Base-by-base conservation (phyloP, 1,140 invertebrate genomes). In the Colletes gigas region DNA sequence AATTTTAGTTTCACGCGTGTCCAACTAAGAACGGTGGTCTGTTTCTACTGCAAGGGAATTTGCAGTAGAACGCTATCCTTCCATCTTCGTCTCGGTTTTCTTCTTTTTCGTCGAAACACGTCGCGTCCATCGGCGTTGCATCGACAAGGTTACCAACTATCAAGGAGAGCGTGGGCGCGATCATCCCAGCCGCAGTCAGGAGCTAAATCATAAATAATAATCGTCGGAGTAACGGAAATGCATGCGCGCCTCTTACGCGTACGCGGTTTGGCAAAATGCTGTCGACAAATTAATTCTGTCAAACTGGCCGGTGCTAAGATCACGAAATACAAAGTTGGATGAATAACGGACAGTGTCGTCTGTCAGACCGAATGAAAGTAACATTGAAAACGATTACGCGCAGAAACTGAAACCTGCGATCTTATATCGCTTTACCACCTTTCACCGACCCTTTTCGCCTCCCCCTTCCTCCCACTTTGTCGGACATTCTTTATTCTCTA, bases 201-300 rank as follows among this genome's bases (percentile, higher is more conserved):
- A 59, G 79, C 83, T 88, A 76, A 83, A 88, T 90, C 88, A 89
- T 93, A 92, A 93, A 92, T 92, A 92, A 92, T 90, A 89, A 91
- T 91, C 86, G 80, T 78, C 87, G 88, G 86, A 91, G 90, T 89
- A 91, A 88, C 85, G 71, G 63, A 75, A 84, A 62, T 76, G 87
- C 81, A 81, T 79, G 71, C 52, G 41, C 70, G 47, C 39, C 10
- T 4, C 44, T 55, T 21, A 12, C 62, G 63, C 10, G 59, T 54
- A 47, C 17, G 55, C 10, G n/a, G 14, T 12, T 41, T 62, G 70
- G 54, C 75, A 68, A 75, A 60, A 85, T 52, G 54, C 44, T 79
- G 81, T 83, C 83, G 83, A 77, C 76, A 78, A 86, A 86, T 86
- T 85, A 83, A 86, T 86, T 85, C 68, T 59, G 68, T 57, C 82